A percentile compares a stretch with the other conserved stretches of the same genome.
Conservation (phyloP, 2,888 invertebrate species). For the Phaonia tiefii region DNA sequence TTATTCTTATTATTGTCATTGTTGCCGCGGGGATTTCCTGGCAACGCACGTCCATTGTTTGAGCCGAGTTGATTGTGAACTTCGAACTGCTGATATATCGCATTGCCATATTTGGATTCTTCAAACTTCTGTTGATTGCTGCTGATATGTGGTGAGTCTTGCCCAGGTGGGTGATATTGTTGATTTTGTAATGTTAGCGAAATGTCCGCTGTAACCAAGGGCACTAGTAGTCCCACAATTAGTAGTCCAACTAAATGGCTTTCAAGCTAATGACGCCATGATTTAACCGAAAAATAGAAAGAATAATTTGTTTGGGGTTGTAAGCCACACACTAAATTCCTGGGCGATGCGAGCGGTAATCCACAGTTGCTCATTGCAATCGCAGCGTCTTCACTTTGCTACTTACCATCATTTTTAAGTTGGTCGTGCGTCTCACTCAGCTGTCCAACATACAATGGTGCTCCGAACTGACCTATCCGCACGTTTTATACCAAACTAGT, state of each 20-base stretch:
- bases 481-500: conserved; percentile 76
- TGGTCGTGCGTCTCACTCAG: conserved; percentile 75
- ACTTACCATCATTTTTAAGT: conserved; percentile 78
- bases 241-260: conserved; percentile 67
- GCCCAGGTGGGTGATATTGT: conserved; percentile 63
- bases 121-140: conserved; percentile 66
- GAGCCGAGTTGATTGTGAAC: conserved; percentile 73
- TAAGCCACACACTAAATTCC: conserved; percentile 34
- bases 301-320: background rate
- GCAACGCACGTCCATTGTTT: background rate
- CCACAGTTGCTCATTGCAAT: conserved; percentile 54
- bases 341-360: conserved; percentile 55
- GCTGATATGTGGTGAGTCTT: background rate
- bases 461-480: conserved; percentile 72
- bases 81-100: conserved; percentile 74
- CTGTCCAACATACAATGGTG: conserved; percentile 78
- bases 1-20: conserved; percentile 12
- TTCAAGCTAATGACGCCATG: conserved; percentile 28
- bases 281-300: conserved; percentile 26
- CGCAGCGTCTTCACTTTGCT: background rate
- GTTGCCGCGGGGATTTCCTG: conserved; percentile 45
- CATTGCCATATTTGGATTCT: conserved; percentile 72
- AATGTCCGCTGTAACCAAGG: conserved; percentile 71
- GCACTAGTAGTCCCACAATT: conserved; percentile 69
- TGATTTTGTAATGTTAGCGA: conserved; percentile 69